These are phyloP conservation scores for Lochmaea capreae DNA, from an alignment of 2,888 invertebrate species.

Conservation along the genomic window DNA sequence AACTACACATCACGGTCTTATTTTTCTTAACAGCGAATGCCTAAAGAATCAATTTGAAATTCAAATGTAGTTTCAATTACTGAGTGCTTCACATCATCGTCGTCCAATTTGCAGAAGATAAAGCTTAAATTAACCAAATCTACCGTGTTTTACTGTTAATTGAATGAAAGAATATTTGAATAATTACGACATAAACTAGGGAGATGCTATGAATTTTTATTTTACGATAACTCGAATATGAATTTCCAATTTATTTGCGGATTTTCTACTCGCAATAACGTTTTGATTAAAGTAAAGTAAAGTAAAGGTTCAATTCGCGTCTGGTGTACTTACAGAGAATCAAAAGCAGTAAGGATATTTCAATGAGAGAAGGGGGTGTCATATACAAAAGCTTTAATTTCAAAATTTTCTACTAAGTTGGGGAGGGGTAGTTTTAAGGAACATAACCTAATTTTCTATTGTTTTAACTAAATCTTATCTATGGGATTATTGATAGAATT, in stretches of 20 bases:
- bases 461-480: no score
- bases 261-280: background rate
- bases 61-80: conserved; percentile 38
- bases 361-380: no score
- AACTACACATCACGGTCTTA: background rate
- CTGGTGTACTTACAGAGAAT: background rate
- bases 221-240: background rate
- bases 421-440: no score
- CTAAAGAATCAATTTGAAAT: conserved; percentile 29
- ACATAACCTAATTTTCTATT: no score
- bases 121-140: background rate
- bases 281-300: background rate
- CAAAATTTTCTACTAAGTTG: no score
- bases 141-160: conserved; percentile 29
- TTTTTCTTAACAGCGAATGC: background rate
- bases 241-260: background rate
- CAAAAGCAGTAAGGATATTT: no score
- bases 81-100: conserved; percentile 30
- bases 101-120: conserved; percentile 19
- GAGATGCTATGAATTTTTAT: conserved; percentile 24
- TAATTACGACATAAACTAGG: conserved; percentile 27
- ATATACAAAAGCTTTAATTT: no score
- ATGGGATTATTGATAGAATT: no score
- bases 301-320: background rate
- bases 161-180: conserved; percentile 29